These are phyloP conservation scores for Ferrisia virgata DNA, from an alignment of 2,888 invertebrate species.

Conservation along the genomic window DNA sequence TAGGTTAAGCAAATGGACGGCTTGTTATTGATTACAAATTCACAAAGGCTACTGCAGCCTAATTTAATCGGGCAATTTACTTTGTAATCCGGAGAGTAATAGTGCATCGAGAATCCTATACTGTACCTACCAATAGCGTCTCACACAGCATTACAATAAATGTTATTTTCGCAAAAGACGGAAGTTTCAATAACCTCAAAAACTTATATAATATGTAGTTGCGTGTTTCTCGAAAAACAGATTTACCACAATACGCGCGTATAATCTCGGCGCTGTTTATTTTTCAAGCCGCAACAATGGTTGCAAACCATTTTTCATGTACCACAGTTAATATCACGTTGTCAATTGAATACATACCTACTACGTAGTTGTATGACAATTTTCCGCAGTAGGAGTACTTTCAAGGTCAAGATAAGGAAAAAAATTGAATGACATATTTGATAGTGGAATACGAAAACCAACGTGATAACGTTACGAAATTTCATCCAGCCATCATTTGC, in stretches of 20 bases:
- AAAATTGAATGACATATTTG: neutral
- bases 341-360: neutral
- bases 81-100: neutral
- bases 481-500: constrained; percentile 11
- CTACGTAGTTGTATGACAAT: constrained; percentile 8
- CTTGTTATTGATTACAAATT: too few species aligned
- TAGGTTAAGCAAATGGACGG: too few species aligned
- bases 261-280: neutral
- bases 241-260: neutral
- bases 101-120: neutral
- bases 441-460: neutral
- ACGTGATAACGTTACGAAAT: neutral
- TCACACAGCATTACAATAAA: neutral
- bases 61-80: neutral
- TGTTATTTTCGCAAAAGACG: neutral
- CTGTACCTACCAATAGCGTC: too few species aligned
- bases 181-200: neutral
- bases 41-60: neutral
- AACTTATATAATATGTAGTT: constrained; percentile 20
- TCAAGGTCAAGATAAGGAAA: neutral
- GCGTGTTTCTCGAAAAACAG: neutral
- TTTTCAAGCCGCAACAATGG: neutral
- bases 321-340: neutral
- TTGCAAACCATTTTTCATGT: neutral
- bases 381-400: neutral